Evolutionary conservation across 2,797 vertebrate species (phyloP).

Genomic region (Spinus pinus): DNA sequence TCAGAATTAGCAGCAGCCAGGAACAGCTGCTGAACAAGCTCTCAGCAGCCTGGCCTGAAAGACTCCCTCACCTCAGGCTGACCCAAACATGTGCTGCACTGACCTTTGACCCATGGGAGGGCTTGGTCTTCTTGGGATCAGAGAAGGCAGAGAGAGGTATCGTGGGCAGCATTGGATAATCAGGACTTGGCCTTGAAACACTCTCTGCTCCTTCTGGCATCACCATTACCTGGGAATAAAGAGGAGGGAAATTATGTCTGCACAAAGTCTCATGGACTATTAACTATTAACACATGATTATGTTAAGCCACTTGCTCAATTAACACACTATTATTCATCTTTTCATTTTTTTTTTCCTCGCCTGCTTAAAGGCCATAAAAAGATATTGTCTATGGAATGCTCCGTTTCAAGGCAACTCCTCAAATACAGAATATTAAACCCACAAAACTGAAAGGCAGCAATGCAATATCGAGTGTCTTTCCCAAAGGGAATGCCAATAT

Average conservation of each 20-base stretch:
- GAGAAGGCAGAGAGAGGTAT: constrained; percentile 98
- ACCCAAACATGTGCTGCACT: constrained; percentile 63
- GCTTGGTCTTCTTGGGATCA: constrained; percentile 97
- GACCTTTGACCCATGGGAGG: constrained; percentile 95
- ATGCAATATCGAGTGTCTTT: background rate
- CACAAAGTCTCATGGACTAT: background rate
- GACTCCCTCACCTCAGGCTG: background rate
- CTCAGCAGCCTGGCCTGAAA: background rate
- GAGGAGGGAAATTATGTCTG: constrained; percentile 52
- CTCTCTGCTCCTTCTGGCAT: constrained; percentile 96
- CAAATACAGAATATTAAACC: background rate
- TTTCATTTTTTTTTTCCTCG: background rate
- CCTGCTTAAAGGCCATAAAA: background rate
- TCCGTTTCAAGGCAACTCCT: constrained; percentile 3
- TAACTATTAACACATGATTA: constrained; percentile 24
- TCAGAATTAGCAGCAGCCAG: background rate
- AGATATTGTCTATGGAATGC: background rate
- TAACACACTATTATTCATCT: constrained; percentile 21
- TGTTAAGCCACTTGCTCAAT: constrained; percentile 11
- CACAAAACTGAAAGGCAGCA: background rate
- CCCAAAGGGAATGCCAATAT: constrained; percentile 7
- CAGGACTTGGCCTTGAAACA: constrained; percentile 92
- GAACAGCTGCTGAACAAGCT: constrained; percentile 17
- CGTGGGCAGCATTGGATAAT: constrained; percentile 97
- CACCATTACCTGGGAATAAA: constrained; percentile 88